Evolutionary conservation across 2,113 vertebrate species (phyloP), one percentile per base, ranked within the genome.

Genomic region (Tauraco erythrolophus): DNA sequence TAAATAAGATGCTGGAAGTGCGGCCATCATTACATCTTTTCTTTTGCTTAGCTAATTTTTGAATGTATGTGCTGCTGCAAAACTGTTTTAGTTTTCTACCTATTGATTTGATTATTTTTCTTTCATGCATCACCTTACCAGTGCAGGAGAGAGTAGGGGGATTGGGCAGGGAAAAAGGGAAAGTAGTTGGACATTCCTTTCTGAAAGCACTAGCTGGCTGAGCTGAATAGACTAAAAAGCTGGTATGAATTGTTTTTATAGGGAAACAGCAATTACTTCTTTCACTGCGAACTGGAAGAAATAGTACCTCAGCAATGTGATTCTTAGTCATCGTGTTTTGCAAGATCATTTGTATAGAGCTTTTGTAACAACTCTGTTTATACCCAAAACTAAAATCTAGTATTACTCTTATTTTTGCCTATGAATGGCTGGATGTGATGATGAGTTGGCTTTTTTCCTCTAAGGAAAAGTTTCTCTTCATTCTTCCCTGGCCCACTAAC

Each of bases 251-350:
- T n/a, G 5, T 53, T 95, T 88, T 90, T 76, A 66, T 43, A 87
- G 50, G 50, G 64, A 62, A 89, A 77, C 8, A 89, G 76, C 66
- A 92, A 68, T 96, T 89, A 87, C n/a, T 86, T 31, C 60, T 90
- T 81, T 89, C 57, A 37, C 37, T 84, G 53, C 80, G 71, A 85
- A 81, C 21, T 93, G 71, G 82, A 93, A 85, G 82, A 77, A 80
- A 80, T 57, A 88, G 28, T 61, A 54, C 31, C 82, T 96, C 88
- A 69, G 84, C 89, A 96, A 69, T 58, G 88, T 97, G 96, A 92
- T 96, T 95, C 77, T 96, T 94, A 97, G 92, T 96, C 87, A 89
- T 93, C 69, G 7, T 84, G 70, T 96, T 94, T 96, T 96, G 88
- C 77, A 92, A 92, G 88, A 80, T 18, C 19, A 9, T 66, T 97